phyloP scores from a whole-genome alignment of 92 coral and sea anemone genomes.

The Metridium senile region DNA sequence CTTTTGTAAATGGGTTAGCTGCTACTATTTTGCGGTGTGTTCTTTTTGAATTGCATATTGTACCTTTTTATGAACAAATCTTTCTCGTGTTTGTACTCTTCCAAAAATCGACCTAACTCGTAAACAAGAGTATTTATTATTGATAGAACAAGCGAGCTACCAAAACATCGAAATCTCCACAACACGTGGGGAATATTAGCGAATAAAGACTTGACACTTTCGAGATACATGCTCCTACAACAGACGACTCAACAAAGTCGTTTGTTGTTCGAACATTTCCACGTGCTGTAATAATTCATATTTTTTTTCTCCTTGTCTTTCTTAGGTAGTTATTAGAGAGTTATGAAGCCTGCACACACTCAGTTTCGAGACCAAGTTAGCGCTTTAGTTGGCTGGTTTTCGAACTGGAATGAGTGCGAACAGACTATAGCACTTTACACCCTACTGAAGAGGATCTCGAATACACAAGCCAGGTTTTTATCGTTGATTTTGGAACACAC shows the following conservation, averaged over 20 bases:
- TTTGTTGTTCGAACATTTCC: constrained; percentile 31
- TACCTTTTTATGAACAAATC: neutral
- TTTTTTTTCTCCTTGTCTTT: constrained; percentile 1
- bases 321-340: constrained; percentile 50
- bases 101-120: constrained; percentile 39
- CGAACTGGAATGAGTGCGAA: constrained; percentile 97
- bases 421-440: constrained; percentile 95
- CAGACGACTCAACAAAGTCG: neutral
- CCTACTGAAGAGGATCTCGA: constrained; percentile 80
- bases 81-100: constrained; percentile 14
- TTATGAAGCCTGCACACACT: constrained; percentile 96
- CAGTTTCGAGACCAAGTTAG: constrained; percentile 92
- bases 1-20: neutral
- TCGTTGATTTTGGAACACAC: constrained; percentile 96
- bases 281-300: constrained; percentile 14
- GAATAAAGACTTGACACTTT: constrained; percentile 9
- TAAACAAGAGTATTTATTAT: constrained; percentile 77
- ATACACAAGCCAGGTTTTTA: constrained; percentile 91
- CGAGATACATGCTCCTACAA: neutral
- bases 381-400: constrained; percentile 89
- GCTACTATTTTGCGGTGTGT: neutral
- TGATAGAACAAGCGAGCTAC: constrained; percentile 63
- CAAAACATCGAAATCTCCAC: constrained; percentile 49
- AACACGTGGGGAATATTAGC: constrained; percentile 23
- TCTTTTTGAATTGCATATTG: neutral